Conservation (phyloP, 2,888 invertebrate genomes). For the Trichopria drosophilae region DNA sequence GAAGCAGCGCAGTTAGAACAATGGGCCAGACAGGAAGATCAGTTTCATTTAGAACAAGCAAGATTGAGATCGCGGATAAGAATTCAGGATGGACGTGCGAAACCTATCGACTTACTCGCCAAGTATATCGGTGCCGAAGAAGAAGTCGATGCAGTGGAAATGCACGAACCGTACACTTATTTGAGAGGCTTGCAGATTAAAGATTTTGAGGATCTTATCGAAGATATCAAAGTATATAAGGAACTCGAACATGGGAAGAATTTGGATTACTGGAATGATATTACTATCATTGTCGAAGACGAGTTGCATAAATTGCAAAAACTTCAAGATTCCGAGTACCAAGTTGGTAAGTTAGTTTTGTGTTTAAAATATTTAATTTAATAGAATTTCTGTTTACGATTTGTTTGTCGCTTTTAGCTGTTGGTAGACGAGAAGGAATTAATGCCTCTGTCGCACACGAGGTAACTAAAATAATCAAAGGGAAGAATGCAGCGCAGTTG, state of each 20-base stretch:
- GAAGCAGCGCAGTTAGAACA: conserved; percentile 88
- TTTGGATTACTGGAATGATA: conserved; percentile 93
- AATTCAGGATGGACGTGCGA: conserved; percentile 95
- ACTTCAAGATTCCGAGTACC: conserved; percentile 66
- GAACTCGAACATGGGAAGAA: conserved; percentile 88
- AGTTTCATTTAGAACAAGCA: conserved; percentile 97
- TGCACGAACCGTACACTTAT: conserved; percentile 97
- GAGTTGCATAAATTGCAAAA: conserved; percentile 86
- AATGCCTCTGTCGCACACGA: conserved; percentile 90
- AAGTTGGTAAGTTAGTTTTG: conserved; percentile 56
- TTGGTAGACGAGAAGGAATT: conserved; percentile 75
- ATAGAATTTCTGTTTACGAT: no score
- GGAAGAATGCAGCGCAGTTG: conserved; percentile 87
- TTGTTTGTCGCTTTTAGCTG: conserved; percentile 53
- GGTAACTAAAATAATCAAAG: conserved; percentile 87
- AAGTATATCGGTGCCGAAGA: conserved; percentile 93
- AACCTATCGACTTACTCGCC: conserved; percentile 96
- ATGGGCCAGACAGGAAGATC: conserved; percentile 96
- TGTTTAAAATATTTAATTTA: conserved; percentile 2
- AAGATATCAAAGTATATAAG: conserved; percentile 94
- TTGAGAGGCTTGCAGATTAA: conserved; percentile 85
- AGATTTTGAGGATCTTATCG: conserved; percentile 93
- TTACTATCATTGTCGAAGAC: conserved; percentile 91
- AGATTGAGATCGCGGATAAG: conserved; percentile 89
- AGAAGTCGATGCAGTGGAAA: conserved; percentile 88